phyloP scores from a whole-genome alignment of 1,140 invertebrate species.

The Sinonovacula constricta region DNA sequence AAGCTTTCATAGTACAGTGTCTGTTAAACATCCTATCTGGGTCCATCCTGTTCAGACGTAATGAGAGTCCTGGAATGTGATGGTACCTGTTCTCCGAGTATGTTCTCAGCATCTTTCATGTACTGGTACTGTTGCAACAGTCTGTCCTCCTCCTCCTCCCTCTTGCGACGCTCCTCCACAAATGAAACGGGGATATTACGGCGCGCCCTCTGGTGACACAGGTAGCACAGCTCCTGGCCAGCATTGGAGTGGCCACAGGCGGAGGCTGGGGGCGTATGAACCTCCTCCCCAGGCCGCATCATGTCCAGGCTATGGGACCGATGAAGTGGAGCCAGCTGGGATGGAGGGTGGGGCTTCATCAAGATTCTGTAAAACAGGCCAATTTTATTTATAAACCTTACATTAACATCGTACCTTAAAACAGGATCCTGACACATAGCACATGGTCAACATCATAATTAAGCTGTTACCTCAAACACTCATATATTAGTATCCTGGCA shows the following conservation, averaged over 20 bases:
- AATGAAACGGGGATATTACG: slow-evolving; percentile 77
- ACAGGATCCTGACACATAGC: too few relatives aligned
- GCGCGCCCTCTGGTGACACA: slow-evolving; percentile 77
- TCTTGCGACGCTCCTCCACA: slow-evolving; percentile 70
- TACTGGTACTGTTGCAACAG: slow-evolving; percentile 77
- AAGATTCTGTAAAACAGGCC: slow-evolving; percentile 31
- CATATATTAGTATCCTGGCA: too few relatives aligned
- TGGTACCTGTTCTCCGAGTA: slow-evolving; percentile 75
- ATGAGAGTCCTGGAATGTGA: background rate
- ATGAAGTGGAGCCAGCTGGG: slow-evolving; percentile 57
- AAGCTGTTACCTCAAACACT: too few relatives aligned
- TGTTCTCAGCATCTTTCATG: slow-evolving; percentile 76
- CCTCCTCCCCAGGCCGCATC: slow-evolving; percentile 44
- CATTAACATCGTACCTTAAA: too few relatives aligned
- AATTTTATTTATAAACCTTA: too few relatives aligned
- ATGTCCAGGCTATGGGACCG: slow-evolving; percentile 60
- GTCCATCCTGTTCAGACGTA: too few relatives aligned
- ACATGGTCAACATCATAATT: too few relatives aligned
- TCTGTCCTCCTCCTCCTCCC: slow-evolving; percentile 76
- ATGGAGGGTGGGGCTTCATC: slow-evolving; percentile 50
- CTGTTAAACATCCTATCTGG: too few relatives aligned
- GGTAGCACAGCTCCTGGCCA: slow-evolving; percentile 78
- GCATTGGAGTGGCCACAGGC: slow-evolving; percentile 74
- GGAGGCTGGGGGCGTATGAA: slow-evolving; percentile 55
- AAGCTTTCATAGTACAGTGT: too few relatives aligned